Evolutionary conservation across 2,797 vertebrate species (phyloP).

Genomic region (Hapalemur alaotrensis): DNA sequence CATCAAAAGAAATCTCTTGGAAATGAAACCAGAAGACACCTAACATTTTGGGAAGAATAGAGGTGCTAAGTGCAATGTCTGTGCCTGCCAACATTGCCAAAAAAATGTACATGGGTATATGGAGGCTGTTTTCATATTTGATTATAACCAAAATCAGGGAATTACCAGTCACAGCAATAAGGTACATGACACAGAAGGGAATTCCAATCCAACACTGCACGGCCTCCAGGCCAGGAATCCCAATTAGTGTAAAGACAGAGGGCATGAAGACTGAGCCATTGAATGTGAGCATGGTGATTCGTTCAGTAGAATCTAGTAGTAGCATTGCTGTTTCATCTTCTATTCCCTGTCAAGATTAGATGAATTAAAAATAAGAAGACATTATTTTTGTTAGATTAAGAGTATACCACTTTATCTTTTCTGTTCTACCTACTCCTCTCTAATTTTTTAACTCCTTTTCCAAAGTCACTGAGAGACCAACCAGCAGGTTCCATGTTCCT

Average conservation of each 20-base stretch:
- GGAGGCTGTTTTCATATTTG: conserved; percentile 45
- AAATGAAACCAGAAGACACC: conserved; percentile 58
- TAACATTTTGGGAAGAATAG: conserved; percentile 82
- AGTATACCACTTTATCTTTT: not conserved
- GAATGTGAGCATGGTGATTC: not conserved
- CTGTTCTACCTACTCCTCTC: not conserved
- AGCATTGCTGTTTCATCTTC: not conserved
- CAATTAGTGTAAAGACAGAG: not conserved
- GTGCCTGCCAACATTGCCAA: conserved; percentile 57
- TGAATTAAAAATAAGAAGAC: not conserved
- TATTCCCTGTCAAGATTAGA: not conserved
- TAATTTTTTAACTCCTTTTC: not conserved
- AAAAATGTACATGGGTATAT: conserved; percentile 54
- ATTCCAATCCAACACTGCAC: conserved; percentile 56
- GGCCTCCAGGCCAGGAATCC: conserved; percentile 57
- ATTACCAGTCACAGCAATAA: not conserved
- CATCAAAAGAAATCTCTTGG: conserved; percentile 51
- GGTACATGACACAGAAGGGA: conserved; percentile 27
- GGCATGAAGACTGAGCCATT: conserved; percentile 54
- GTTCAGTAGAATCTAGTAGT: not conserved
- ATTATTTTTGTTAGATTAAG: not conserved
- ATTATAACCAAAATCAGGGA: not conserved
- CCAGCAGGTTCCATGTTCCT: not conserved
- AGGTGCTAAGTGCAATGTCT: conserved; percentile 81
- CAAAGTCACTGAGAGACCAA: not conserved